Evolutionary conservation across 2,113 vertebrate genomes (phyloP).

Genomic region (Dasypus novemcinctus): DNA sequence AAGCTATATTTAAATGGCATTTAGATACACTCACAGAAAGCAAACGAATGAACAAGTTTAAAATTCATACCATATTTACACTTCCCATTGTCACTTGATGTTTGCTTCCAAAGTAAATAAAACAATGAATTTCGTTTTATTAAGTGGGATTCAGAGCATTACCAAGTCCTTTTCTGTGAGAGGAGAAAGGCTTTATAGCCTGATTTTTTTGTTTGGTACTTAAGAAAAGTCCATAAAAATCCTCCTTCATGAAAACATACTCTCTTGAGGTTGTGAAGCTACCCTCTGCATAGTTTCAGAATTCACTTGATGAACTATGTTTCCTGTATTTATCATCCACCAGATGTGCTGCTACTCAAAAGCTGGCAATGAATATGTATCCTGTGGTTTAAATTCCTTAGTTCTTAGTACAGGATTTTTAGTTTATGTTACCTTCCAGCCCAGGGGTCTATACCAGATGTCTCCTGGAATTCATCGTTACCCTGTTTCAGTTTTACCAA

Average conservation of each 20-base stretch:
- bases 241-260: conserved; percentile 25
- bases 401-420: background rate
- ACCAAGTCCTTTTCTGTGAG: background rate
- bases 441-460: conserved; percentile 19
- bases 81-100: background rate
- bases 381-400: conserved; percentile 1
- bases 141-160: background rate
- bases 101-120: background rate
- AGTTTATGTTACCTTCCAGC: conserved; percentile 24
- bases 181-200: background rate
- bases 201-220: conserved; percentile 2
- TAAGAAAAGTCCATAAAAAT: background rate
- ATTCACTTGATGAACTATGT: conserved; percentile 11
- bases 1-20: background rate
- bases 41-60: background rate
- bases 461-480: conserved; percentile 20
- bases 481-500: background rate
- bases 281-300: background rate
- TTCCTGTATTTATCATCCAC: conserved; percentile 31
- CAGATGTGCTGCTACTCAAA: conserved; percentile 37
- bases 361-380: conserved; percentile 22
- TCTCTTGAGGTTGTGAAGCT: background rate
- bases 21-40: background rate
- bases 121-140: background rate
- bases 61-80: background rate